These are phyloP conservation scores for Tichodroma muraria DNA, from an alignment of 2,113 vertebrate species.

Conservation along the genomic window DNA sequence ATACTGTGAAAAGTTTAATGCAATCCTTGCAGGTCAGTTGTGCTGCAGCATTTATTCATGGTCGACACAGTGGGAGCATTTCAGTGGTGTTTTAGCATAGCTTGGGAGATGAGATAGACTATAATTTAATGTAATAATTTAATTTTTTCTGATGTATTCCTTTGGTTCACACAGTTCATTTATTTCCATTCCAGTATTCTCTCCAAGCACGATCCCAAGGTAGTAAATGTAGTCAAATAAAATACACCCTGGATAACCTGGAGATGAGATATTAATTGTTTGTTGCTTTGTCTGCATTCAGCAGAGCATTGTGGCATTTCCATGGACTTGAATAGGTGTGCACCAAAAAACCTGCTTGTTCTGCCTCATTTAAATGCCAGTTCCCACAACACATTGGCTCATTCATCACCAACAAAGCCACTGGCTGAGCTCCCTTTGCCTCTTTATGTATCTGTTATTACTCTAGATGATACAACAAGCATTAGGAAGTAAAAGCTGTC, in stretches of 20 bases:
- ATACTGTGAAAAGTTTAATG: background rate
- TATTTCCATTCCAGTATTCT: background rate
- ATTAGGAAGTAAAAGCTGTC: constrained; percentile 13
- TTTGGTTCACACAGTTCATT: background rate
- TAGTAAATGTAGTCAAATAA: background rate
- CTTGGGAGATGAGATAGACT: background rate
- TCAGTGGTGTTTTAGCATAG: background rate
- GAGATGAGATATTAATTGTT: background rate
- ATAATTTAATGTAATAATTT: background rate
- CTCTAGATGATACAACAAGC: background rate
- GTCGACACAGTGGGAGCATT: background rate
- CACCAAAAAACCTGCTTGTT: background rate
- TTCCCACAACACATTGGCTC: background rate
- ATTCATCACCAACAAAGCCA: background rate
- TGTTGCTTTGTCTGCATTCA: background rate
- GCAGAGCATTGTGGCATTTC: background rate
- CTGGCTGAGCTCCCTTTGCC: background rate
- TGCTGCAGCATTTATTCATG: background rate
- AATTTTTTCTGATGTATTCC: background rate
- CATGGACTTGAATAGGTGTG: background rate
- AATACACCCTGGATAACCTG: background rate
- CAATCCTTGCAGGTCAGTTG: background rate
- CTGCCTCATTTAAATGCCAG: constrained; percentile 6
- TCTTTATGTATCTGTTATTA: background rate
- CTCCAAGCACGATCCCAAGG: background rate